Evolutionary conservation across 2,113 vertebrate genomes (phyloP), one percentile per base, ranked within the genome.

Genomic region (Athene cunicularia): DNA sequence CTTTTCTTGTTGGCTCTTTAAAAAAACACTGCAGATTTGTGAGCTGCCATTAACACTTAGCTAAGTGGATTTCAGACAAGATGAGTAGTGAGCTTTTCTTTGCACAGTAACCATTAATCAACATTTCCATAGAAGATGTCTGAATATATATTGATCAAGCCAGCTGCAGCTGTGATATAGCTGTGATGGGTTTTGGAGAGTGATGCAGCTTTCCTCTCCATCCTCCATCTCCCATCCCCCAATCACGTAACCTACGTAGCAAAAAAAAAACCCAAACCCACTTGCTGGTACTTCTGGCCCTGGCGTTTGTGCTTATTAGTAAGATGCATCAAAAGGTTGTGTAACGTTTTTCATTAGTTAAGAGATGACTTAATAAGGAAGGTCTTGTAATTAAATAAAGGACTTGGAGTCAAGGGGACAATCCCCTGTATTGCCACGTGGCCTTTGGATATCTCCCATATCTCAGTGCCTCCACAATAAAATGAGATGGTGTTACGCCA

Each of bases 111-210:
- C 64, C 33, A 15, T 58, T 91, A 80, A 86, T 93, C 88, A 96
- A 22, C 75, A 49, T 63, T 73, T 68, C 63, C 68, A 74, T 39
- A 95, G 88, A 95, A 91, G 50, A 64, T 53, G 70, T 35, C 86
- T 89, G 93, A 97, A 95, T 97, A 72, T 64, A 10, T 81, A 32
- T 41, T 93, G 93, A 97, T 95, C 60, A 32, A 89, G 49, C 32
- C 93, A 96, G 89, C 89, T 95, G 95, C 95, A 96, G 80, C 86
- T 95, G 88, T 37, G 63, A 32, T 67, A 41, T 23, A 64, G 49
- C 22, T 72, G 49, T 27, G 64, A 14, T 64, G 67, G 33, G 8
- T 52, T 91, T 86, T 89, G 87, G 83, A 87, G 86, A 9, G 68
- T 67, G 86, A 71, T 81, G 56, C 68, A 96, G 84, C 55, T 95